phyloP scores from a whole-genome alignment of 2,797 vertebrate species.

The Bryconaethiops microstoma region DNA sequence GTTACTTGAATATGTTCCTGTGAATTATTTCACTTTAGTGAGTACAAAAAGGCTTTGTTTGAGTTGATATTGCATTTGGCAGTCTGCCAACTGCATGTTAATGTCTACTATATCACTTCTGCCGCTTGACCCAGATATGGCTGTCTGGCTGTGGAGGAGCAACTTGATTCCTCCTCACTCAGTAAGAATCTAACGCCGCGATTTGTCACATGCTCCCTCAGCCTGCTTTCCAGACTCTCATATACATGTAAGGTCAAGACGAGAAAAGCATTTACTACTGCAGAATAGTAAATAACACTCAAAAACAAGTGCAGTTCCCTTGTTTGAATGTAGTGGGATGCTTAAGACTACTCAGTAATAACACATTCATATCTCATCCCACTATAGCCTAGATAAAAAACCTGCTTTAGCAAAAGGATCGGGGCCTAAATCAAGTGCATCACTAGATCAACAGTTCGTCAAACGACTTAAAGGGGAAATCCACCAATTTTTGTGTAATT shows the following conservation, averaged over 20 bases:
- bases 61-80: background rate
- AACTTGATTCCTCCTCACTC: constrained; percentile 67
- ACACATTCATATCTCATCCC: background rate
- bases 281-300: background rate
- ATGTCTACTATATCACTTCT: constrained; percentile 30
- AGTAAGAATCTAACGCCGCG: constrained; percentile 63
- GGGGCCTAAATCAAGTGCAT: too few relatives aligned
- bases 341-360: background rate
- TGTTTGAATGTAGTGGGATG: background rate
- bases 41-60: too few relatives aligned
- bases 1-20: too few relatives aligned
- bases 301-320: background rate
- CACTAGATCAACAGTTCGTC: too few relatives aligned
- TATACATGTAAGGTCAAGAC: constrained; percentile 1
- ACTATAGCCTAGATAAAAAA: too few relatives aligned
- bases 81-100: constrained; percentile 16
- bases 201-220: constrained; percentile 60
- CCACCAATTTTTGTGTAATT: too few relatives aligned
- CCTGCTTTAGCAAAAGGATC: too few relatives aligned
- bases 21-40: too few relatives aligned
- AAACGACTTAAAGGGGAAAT: too few relatives aligned
- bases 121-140: constrained; percentile 68
- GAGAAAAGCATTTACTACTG: background rate
- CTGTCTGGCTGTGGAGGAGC: constrained; percentile 67
- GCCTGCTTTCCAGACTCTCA: background rate